Conservation (phyloP, 2,888 invertebrate genomes). For the Anticlea derivata region DNA sequence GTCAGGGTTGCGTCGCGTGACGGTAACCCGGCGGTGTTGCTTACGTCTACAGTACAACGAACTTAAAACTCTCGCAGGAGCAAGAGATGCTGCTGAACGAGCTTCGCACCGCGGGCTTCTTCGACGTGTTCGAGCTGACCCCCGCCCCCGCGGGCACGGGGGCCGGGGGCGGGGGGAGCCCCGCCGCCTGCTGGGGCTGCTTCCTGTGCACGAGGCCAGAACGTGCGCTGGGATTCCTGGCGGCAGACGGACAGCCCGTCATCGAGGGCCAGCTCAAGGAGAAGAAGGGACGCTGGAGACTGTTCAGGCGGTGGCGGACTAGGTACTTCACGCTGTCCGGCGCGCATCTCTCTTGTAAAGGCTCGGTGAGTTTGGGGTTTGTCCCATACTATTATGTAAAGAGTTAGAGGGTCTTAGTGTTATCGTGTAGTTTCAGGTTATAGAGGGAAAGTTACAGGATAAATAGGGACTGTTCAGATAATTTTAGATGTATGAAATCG, state of each 20-base stretch:
- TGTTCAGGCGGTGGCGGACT: conserved; percentile 96
- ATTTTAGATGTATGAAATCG: too few species aligned
- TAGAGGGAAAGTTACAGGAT: too few species aligned
- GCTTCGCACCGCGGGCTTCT: conserved; percentile 92
- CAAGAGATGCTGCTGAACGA: conserved; percentile 94
- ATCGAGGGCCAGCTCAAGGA: conserved; percentile 85
- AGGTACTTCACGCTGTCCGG: conserved; percentile 97
- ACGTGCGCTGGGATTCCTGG: conserved; percentile 92
- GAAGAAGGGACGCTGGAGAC: conserved; percentile 88
- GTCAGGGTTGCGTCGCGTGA: too few species aligned
- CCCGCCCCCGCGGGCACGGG: conserved; percentile 42
- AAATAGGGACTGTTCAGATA: too few species aligned
- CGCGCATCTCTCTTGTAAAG: conserved; percentile 88
- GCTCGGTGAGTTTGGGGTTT: conserved; percentile 83
- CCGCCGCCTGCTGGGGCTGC: conserved; percentile 89
- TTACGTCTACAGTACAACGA: too few species aligned
- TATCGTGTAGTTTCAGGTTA: too few species aligned
- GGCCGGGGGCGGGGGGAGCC: background rate
- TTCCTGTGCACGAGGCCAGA: conserved; percentile 97
- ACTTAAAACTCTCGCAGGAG: conserved; percentile 81
- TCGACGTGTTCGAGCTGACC: conserved; percentile 95
- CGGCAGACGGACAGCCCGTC: conserved; percentile 91
- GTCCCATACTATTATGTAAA: too few species aligned
- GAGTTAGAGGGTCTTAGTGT: too few species aligned
- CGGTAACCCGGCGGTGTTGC: too few species aligned